Base-by-base conservation (phyloP, 1,140 invertebrate genomes). In the Druon quercuslanigerum region DNA sequence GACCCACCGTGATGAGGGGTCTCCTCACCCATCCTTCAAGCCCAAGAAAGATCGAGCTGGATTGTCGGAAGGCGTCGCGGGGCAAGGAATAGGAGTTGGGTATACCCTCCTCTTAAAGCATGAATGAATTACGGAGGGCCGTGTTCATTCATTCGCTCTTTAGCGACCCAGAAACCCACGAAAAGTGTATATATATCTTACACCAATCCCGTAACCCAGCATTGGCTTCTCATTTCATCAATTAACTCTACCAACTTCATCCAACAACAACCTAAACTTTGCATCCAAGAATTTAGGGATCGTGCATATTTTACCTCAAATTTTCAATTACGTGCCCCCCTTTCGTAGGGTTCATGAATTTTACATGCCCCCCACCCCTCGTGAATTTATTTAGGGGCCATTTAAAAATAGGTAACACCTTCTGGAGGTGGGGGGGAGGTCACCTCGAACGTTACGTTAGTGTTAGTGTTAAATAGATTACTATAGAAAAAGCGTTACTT, bases 121-220 rank as follows among this genome's bases (percentile, higher is more conserved):
- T 88, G 89, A 90, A 90, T 90, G 89, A 89, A 90, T 90, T 90
- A 90, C 88, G 82, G 84, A 88, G 82, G 84, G 85, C 78, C 84
- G 84, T 80, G 86, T 88, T 89, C 89, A 90, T 90, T 90, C 88
- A 90, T 89, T 90, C 87, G 83, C 84, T 90, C 83, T 84, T 88
- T 85, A 85, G 82, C 81, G 87, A 84, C 85, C 89, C 89, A 89
- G 87, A 90, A 89, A 90, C 88, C 88, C 83, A 89, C 86, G 88
- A 89, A 89, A 90, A 89, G 82, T 71, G 25, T 75, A 71, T 50
- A 77, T 60, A 46, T 9, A 2, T 46, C 52, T 77, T 77, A 52
- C 46, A 52, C 54, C 13, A 17, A 50, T 40, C 20, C 71, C 14
- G 71, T 56, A 46, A 17, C 40, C 50, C 57, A 60, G 50, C 46